Base-by-base conservation (phyloP, 2,888 invertebrate genomes). In the Theodoxus fluviatilis region DNA sequence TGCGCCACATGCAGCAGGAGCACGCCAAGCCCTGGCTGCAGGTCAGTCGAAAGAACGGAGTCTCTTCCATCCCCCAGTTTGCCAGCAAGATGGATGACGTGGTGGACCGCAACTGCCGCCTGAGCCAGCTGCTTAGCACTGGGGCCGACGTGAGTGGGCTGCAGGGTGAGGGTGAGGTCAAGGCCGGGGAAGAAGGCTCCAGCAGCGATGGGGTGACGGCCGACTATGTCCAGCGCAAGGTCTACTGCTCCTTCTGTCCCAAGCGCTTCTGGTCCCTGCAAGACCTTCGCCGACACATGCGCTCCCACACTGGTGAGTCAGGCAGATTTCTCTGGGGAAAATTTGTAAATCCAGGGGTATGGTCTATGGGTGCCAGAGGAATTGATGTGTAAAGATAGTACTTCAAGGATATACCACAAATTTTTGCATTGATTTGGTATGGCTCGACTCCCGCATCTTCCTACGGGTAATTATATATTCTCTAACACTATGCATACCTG, bases 201-300 rank as follows among this genome's bases (percentile, higher is more conserved):
- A 76, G 77, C 70, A 76, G 74, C 75, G 81, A 81, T 64, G 59
- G 64, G 3, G 76, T 78, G 37, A 77, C 80, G 0, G 77, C 81
- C 28, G 82, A 82, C 72, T 82, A 81, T 73, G 77, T 79, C 73
- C 80, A 83, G 79, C 74, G 83, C 43, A 85, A 86, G 74, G 84
- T 86, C 33, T 83, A 81, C 77, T 86, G 96, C 86, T 95, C 95
- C 0, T 94, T 96, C 84, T 97, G 96, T 86, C 91, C 95, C 85
- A 93, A 96, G 73, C 92, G 95, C 63, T 96, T 96, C 89, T 96
- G 95, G 95, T 96, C 96, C 0, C 94, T 95, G 0, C 96, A 96
- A 85, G 96, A 97, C 86, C 89, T 96, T 4, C 90, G 96, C 0
- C 91, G 96, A 0, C 97, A 97, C 87, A 96, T 96, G 94, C 90